Evolutionary conservation across 2,797 vertebrate genomes (phyloP), one percentile per base, ranked within the genome.

Genomic region (Agapornis canus): DNA sequence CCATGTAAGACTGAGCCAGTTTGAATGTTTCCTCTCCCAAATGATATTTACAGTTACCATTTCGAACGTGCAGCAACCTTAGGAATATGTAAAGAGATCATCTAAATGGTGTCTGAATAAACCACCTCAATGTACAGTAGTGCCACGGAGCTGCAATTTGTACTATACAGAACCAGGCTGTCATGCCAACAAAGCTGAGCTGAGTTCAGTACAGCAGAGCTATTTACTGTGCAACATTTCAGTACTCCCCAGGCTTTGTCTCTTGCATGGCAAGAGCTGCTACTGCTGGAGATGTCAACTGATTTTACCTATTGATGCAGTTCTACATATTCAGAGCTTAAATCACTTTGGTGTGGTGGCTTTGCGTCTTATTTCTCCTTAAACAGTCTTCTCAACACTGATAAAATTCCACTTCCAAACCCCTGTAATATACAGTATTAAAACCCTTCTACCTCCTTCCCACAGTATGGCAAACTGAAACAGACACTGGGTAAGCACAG

Each of bases 11-110:
- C 97, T 99, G 99, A 6, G 99, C 99, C 60, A 99, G 98, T 93
- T 99, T 99, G 97, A 99, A 99, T 1, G 99, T 99, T 98, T 99
- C 99, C 97, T 99, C 99, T 93, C 99, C 99, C 96, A 99, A 97
- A 96, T 99, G 99, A 93, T 99, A 99, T 96, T 99, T 99, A 94
- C 99, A 99, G 97, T 99, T 99, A 52, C 99, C 99, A 3, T 99
- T 99, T 71, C 99, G 98, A 32, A 99, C 99, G 57, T 99, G 99
- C 95, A 99, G 98, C 95, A 99, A 97, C 98, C 99, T 99, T 88
- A 32, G 92, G 57, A 94, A 94, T 42, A 88, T 1, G 88, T 52
- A 92, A 29, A 93, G 49, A 43, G 49, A 64, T 19, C 13, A 32
- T 65, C 32, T 66, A 19, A 89, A 25, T 0, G 0, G 31, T 9